Evolutionary conservation across 1,140 invertebrate genomes (phyloP), one percentile per base, ranked within the genome.

Genomic region (Trichonephila inaurata): DNA sequence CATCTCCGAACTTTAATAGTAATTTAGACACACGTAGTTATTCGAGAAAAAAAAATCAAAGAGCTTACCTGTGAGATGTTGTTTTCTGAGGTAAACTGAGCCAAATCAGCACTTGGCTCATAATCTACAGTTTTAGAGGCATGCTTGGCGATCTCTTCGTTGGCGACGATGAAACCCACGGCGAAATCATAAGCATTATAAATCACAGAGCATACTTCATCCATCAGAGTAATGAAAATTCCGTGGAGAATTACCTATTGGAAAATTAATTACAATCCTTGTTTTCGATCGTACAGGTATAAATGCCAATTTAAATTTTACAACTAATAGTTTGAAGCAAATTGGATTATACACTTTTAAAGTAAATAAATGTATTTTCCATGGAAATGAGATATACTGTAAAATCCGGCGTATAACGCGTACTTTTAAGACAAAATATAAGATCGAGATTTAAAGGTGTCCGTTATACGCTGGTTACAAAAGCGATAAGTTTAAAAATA

Each of bases 141-240:
- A 51, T 21, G 33, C 28, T 72, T 69, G 16, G 24, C 81, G 10
- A 86, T 40, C 40, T 86, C 44, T 58, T 72, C 62, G 18, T 86
- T 92, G 24, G 82, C 82, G 1, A 60, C 60, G 33, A 92, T 60
- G 24, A 92, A 92, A 33, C 82, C 81, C 19, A 86, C 58, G 2
- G 62, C 81, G 1, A 92, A n/a, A 28, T 92, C 91, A 72, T 69
- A 92, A 1, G 82, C 91, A 60, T 85, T 72, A 44, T 86, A 92
- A 58, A 86, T 64, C 18, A 69, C 62, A 18, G 91, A 85, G 40
- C 91, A 69, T 0, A 28, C 24, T 51, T 92, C 44, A 51, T 92
- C 82, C 60, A 83, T 44, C 12, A 91, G 3, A 64, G n/a, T 83
- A 19, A 12, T 44, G n/a, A 92, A 28, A 14, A 92, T n/a, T n/a